Evolutionary conservation across 2,113 vertebrate species (phyloP).

Genomic region (Malurus cyaneus): DNA sequence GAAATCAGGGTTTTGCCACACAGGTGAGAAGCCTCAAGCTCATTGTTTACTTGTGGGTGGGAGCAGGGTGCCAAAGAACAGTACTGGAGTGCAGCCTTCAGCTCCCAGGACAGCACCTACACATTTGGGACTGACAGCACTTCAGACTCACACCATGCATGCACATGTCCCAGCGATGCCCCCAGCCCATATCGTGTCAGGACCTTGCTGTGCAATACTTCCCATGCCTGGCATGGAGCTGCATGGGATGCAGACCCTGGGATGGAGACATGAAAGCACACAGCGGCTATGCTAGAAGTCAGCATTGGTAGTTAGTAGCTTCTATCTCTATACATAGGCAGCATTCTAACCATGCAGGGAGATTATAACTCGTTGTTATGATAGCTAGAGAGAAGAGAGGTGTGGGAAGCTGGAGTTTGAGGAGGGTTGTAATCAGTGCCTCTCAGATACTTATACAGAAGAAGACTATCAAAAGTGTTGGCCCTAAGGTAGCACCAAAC

Average conservation of each 20-base stretch:
- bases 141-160: not conserved
- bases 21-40: not conserved
- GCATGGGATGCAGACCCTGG: not conserved
- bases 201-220: not conserved
- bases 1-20: not conserved
- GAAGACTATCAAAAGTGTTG: not conserved
- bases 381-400: not conserved
- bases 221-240: not conserved
- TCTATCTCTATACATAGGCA: not conserved
- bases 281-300: not conserved
- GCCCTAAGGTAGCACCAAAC: not conserved
- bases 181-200: not conserved
- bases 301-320: not conserved
- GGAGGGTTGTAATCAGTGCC: not conserved
- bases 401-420: not conserved
- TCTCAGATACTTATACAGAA: not conserved
- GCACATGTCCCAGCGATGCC: accelerated
- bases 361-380: not conserved
- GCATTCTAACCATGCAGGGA: not conserved
- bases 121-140: not conserved
- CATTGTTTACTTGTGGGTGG: not conserved
- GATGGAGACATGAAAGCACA: not conserved
- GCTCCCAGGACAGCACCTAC: accelerated
- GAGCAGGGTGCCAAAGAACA: not conserved
- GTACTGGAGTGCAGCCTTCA: not conserved